These are phyloP conservation scores for Todiramphus saurophagus DNA, from an alignment of 2,113 vertebrate species.

Conservation along the genomic window DNA sequence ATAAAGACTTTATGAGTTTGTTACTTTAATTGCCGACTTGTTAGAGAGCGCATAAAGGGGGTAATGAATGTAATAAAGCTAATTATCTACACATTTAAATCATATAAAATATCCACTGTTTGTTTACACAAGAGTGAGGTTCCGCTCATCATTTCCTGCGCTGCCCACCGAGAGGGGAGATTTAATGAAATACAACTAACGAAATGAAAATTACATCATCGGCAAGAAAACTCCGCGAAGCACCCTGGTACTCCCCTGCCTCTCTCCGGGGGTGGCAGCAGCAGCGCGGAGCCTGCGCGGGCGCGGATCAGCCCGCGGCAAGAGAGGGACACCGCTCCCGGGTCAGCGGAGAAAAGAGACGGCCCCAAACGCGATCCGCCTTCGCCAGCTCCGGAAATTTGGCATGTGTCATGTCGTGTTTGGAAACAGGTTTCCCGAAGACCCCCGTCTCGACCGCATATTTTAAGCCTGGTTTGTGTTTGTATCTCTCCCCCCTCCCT, in stretches of 20 bases:
- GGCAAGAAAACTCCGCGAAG: conserved; percentile 16
- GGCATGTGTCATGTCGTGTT: neutral
- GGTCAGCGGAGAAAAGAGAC: neutral
- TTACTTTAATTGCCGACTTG: conserved; percentile 94
- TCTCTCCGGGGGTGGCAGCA: neutral
- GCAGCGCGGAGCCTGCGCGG: neutral
- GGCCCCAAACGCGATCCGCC: neutral
- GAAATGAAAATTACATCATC: conserved; percentile 64
- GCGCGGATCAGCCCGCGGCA: neutral
- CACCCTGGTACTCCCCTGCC: neutral
- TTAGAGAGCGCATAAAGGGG: conserved; percentile 88
- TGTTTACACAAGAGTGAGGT: conserved; percentile 66
- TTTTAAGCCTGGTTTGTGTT: neutral
- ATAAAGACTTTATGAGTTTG: conserved; percentile 88
- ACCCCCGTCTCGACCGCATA: neutral
- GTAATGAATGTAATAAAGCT: conserved; percentile 93
- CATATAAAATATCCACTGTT: conserved; percentile 80
- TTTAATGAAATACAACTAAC: conserved; percentile 71
- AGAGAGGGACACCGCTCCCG: neutral
- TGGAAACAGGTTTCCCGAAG: neutral
- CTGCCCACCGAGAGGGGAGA: conserved; percentile 69
- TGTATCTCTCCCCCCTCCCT: neutral
- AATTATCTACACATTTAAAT: conserved; percentile 90
- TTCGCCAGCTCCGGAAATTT: neutral
- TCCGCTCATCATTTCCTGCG: conserved; percentile 46